Evolutionary conservation across 2,888 invertebrate species (phyloP).

Genomic region (Rhamphomyia laevipes): DNA sequence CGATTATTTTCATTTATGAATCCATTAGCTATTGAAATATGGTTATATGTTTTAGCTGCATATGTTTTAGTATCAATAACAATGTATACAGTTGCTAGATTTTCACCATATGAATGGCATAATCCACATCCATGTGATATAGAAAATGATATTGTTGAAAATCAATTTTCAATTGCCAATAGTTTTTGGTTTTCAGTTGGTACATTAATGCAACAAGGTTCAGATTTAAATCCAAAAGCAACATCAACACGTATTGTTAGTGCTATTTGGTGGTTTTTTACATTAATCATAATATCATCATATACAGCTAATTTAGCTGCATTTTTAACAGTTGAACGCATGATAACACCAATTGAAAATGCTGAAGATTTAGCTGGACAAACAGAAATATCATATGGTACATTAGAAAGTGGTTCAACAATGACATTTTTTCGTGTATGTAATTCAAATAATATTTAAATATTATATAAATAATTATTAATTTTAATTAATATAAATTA

Average conservation of each 20-base stretch:
- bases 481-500: background rate
- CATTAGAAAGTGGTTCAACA: constrained; percentile 70
- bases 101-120: constrained; percentile 72
- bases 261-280: constrained; percentile 88
- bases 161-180: constrained; percentile 72
- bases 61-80: constrained; percentile 67
- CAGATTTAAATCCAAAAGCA: constrained; percentile 60
- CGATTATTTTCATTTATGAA: constrained; percentile 77
- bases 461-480: too few relatives aligned
- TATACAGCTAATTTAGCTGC: constrained; percentile 89
- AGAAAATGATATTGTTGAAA: constrained; percentile 51
- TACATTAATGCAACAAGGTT: constrained; percentile 79
- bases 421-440: constrained; percentile 76
- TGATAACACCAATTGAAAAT: constrained; percentile 77
- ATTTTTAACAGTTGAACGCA: constrained; percentile 78
- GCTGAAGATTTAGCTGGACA: constrained; percentile 76
- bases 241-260: constrained; percentile 64
- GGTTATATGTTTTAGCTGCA: constrained; percentile 71
- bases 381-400: constrained; percentile 74
- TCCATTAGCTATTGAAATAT: constrained; percentile 74
- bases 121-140: constrained; percentile 58
- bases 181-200: constrained; percentile 83
- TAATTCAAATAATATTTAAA: constrained; percentile 5
- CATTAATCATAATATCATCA: constrained; percentile 78
- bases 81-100: constrained; percentile 67